A percentile compares a stretch with the other conserved stretches of the same genome.
phyloP scores from a whole-genome alignment of 1,140 invertebrate species.

The Drosophila guanche region DNA sequence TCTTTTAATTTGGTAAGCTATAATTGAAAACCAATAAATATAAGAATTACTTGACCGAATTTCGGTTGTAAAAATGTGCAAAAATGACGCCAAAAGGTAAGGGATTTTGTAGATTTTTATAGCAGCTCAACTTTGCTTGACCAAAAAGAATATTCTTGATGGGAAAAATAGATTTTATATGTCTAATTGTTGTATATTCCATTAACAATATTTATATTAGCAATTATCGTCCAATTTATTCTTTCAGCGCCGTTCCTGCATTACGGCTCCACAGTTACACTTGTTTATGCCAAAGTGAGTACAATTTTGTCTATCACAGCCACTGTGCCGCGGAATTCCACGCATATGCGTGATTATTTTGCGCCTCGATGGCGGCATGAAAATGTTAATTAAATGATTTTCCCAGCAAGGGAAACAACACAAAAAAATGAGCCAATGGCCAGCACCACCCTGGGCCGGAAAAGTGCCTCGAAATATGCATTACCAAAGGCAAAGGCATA shows the following conservation, averaged over 20 bases:
- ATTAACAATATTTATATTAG: too few species aligned
- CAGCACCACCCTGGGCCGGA: slow-evolving; percentile 49
- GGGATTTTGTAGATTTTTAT: too few species aligned
- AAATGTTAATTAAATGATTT: slow-evolving; percentile 82
- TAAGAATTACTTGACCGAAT: too few species aligned
- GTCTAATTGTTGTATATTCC: too few species aligned
- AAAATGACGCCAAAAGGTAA: too few species aligned
- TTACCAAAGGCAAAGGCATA: slow-evolving; percentile 67
- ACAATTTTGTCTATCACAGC: neutral
- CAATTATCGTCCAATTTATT: neutral
- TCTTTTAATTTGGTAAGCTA: too few species aligned
- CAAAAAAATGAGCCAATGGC: slow-evolving; percentile 37
- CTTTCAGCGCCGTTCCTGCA: too few species aligned
- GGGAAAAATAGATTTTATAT: too few species aligned
- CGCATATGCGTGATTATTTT: slow-evolving; percentile 80
- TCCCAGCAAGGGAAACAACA: slow-evolving; percentile 64
- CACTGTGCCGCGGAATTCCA: slow-evolving; percentile 41
- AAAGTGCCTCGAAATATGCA: slow-evolving; percentile 79
- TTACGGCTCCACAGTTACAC: rapidly evolving
- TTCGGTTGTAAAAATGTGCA: too few species aligned
- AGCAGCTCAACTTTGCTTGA: too few species aligned
- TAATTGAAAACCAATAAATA: too few species aligned
- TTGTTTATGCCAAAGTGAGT: neutral
- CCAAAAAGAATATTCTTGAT: too few species aligned
- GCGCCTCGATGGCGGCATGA: slow-evolving; percentile 71